Conservation (phyloP, 2,888 invertebrate genomes). For the Antheraea assamensis region DNA sequence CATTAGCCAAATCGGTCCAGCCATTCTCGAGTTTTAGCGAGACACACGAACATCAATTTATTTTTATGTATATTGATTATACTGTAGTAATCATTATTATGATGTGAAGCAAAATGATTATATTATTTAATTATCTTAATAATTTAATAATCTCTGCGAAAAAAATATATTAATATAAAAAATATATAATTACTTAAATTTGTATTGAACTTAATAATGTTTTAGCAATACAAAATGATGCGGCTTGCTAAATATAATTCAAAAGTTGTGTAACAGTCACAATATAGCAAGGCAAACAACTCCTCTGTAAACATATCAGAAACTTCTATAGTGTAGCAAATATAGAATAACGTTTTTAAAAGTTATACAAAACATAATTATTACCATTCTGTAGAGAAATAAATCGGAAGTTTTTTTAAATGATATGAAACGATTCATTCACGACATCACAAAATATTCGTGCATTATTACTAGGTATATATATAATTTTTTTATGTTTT, state of each 20-base stretch:
- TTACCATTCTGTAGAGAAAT: not conserved
- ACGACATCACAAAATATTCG: not conserved
- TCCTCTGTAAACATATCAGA: not conserved
- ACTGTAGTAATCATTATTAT: too few relatives aligned
- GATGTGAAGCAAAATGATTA: too few relatives aligned
- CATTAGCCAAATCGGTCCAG: too few relatives aligned
- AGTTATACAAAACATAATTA: too few relatives aligned
- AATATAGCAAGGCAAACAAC: conserved; percentile 13
- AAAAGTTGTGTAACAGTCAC: conserved; percentile 10
- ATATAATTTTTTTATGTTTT: too few relatives aligned
- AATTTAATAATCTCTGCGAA: not conserved
- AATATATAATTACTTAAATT: not conserved
- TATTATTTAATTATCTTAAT: too few relatives aligned
- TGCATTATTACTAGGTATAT: too few relatives aligned
- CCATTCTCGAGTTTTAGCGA: too few relatives aligned
- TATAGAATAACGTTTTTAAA: not conserved
- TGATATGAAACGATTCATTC: too few relatives aligned
- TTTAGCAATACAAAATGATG: conserved; percentile 4
- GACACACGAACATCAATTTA: too few relatives aligned
- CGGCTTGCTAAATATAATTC: conserved; percentile 10
- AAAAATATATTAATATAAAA: not conserved
- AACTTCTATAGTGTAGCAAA: not conserved
- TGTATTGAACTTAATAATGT: not conserved
- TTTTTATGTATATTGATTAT: too few relatives aligned
- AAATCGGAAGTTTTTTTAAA: too few relatives aligned